Evolutionary conservation across 2,888 invertebrate species (phyloP).

Genomic region (Ditula angustiorana): DNA sequence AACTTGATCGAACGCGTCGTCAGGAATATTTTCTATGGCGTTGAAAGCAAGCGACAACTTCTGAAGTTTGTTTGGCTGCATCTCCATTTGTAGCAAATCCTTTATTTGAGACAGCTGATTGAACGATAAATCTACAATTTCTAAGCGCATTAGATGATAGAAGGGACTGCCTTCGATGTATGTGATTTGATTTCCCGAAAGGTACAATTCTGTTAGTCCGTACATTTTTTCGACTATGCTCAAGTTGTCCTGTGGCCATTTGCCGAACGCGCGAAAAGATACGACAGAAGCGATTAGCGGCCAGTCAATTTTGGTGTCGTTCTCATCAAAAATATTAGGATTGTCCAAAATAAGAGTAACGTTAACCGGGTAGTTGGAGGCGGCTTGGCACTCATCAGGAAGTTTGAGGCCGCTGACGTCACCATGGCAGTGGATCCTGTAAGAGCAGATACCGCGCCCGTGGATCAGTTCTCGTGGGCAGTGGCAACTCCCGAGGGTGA

Average conservation of each 20-base stretch:
- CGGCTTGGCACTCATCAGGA: slow-evolving; percentile 60
- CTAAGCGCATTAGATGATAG: slow-evolving; percentile 56
- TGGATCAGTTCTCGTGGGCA: slow-evolving; percentile 57
- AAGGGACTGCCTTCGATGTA: slow-evolving; percentile 60
- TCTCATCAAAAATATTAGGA: slow-evolving; percentile 52
- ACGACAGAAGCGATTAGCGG: slow-evolving; percentile 62
- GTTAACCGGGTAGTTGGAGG: slow-evolving; percentile 64
- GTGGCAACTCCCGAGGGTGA: slow-evolving; percentile 51
- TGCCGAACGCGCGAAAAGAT: slow-evolving; percentile 57
- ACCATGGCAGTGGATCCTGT: slow-evolving; percentile 59
- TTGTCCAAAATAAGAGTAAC: slow-evolving; percentile 59
- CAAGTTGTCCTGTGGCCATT: slow-evolving; percentile 59
- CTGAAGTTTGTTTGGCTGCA: slow-evolving; percentile 58
- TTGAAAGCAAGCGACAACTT: slow-evolving; percentile 64
- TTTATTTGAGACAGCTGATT: slow-evolving; percentile 61
- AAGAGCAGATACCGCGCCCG: slow-evolving; percentile 56
- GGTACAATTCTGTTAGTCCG: slow-evolving; percentile 56
- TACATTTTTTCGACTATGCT: slow-evolving; percentile 62
- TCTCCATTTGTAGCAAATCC: slow-evolving; percentile 64
- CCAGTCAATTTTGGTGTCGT: slow-evolving; percentile 45
- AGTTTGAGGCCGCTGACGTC: slow-evolving; percentile 56
- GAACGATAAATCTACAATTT: slow-evolving; percentile 63
- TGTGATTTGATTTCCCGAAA: slow-evolving; percentile 59
- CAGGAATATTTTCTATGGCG: slow-evolving; percentile 56
- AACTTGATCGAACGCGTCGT: slow-evolving; percentile 61